Evolutionary conservation across 2,797 vertebrate species (phyloP).

Genomic region (Falco peregrinus): DNA sequence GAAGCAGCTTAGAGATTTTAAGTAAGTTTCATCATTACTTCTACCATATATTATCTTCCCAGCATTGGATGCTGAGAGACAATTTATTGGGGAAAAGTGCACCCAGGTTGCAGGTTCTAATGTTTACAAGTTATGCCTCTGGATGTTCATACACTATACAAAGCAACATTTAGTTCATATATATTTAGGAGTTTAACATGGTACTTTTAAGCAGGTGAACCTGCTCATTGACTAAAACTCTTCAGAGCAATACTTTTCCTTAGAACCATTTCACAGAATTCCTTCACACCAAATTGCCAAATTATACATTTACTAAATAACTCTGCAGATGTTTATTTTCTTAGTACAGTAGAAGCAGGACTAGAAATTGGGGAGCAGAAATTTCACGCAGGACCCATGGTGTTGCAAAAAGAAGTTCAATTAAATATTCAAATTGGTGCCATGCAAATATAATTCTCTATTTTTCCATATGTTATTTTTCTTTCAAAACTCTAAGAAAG

Average conservation of each 20-base stretch:
- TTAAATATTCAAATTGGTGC: neutral
- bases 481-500: slow-evolving; percentile 22
- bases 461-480: slow-evolving; percentile 28
- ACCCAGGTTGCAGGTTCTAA: neutral
- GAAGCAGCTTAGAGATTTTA: neutral
- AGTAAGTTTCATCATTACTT: neutral
- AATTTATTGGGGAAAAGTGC: neutral
- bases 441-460: neutral
- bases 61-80: neutral
- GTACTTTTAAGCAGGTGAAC: neutral
- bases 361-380: slow-evolving; percentile 29
- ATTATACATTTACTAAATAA: neutral
- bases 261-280: neutral
- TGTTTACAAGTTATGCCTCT: neutral
- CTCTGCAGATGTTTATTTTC: neutral
- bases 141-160: neutral
- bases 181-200: accelerated
- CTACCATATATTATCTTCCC: neutral
- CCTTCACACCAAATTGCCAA: neutral
- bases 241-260: neutral
- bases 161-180: neutral
- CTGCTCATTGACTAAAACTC: neutral
- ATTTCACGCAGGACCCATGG: neutral
- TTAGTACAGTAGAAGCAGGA: neutral
- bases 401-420: neutral